Percentiles rank a stretch among this genome's conserved stretches.
phyloP scores from a whole-genome alignment of 2,113 vertebrate species.

The Nerophis ophidion region DNA sequence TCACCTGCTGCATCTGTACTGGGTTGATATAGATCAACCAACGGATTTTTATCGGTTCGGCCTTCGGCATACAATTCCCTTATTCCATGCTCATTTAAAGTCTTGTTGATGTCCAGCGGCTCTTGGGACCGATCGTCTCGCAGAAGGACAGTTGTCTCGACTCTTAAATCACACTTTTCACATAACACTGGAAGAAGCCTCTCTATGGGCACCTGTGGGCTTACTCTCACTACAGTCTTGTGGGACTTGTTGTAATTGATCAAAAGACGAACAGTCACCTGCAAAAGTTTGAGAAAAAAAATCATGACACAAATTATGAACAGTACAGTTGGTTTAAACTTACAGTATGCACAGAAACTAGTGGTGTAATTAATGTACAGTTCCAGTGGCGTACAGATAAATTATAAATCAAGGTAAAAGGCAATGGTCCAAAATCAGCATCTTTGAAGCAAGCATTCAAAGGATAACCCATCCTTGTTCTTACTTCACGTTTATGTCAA shows the following conservation, averaged over 20 bases:
- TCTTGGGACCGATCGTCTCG: conserved; percentile 77
- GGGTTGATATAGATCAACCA: neutral
- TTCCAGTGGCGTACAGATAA: no score
- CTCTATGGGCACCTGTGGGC: conserved; percentile 78
- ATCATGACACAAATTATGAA: no score
- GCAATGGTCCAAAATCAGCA: no score
- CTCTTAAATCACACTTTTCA: conserved; percentile 87
- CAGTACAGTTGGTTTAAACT: neutral
- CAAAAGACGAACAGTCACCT: conserved; percentile 89
- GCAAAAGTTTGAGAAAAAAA: conserved; percentile 23
- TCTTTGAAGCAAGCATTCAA: no score
- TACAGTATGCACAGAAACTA: neutral
- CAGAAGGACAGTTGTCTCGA: conserved; percentile 74
- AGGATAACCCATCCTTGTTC: no score
- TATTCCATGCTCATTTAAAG: conserved; percentile 83
- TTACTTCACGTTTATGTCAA: no score
- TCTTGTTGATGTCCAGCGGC: conserved; percentile 78
- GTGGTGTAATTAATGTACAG: no score
- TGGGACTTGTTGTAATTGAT: conserved; percentile 91
- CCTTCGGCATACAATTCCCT: conserved; percentile 89
- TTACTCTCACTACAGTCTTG: conserved; percentile 87
- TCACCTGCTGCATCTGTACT: conserved; percentile 20
- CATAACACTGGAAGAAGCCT: conserved; percentile 76
- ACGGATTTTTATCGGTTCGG: conserved; percentile 55
- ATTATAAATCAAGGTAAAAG: no score